These are phyloP conservation scores for Enteromius radiatus DNA, from an alignment of 2,797 vertebrate species.

Conservation along the genomic window DNA sequence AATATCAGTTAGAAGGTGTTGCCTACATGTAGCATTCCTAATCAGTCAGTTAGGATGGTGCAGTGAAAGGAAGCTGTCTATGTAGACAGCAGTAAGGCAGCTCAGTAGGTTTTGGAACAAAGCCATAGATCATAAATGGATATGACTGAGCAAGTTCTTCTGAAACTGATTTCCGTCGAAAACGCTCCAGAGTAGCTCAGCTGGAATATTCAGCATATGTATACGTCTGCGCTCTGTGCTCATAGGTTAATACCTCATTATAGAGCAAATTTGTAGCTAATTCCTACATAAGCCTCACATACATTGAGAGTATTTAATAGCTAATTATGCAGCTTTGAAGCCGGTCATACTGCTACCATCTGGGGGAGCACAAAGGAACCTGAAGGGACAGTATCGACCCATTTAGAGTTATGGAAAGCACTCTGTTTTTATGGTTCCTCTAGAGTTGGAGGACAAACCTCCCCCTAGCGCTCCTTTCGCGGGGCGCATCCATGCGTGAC, in stretches of 20 bases:
- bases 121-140: conserved; percentile 3
- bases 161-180: conserved; percentile 5
- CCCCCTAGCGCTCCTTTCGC: background rate
- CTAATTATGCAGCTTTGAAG: background rate
- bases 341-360: background rate
- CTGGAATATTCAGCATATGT: background rate
- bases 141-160: conserved; percentile 13
- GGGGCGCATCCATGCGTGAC: conserved; percentile 1
- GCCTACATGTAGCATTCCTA: background rate
- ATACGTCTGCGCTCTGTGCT: background rate
- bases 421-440: background rate
- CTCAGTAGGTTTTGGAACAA: conserved; percentile 4
- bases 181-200: background rate
- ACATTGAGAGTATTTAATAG: conserved; percentile 7
- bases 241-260: conserved; percentile 9
- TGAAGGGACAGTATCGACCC: background rate
- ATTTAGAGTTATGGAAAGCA: conserved; percentile 1
- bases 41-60: background rate
- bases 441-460: conserved; percentile 9
- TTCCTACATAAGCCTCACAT: conserved; percentile 6
- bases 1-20: background rate
- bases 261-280: background rate
- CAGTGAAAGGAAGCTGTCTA: background rate
- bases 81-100: background rate
- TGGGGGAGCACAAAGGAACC: background rate